phyloP scores from a whole-genome alignment of 2,113 vertebrate genomes.

The Astatoreochromis straeleni region DNA sequence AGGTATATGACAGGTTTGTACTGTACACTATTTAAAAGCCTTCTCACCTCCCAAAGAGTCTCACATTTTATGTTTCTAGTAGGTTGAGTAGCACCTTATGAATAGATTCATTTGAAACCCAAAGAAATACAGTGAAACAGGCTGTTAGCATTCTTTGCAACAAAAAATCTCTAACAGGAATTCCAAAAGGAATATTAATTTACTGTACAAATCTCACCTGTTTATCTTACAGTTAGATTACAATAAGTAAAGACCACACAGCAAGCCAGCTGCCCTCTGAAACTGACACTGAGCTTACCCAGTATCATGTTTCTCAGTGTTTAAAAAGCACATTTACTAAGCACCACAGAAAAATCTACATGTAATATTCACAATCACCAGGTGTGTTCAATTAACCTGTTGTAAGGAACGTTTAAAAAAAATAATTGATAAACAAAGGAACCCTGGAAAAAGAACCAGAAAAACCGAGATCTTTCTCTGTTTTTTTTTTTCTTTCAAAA shows the following conservation, averaged over 20 bases:
- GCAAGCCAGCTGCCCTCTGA: constrained; percentile 93
- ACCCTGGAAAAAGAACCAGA: constrained; percentile 40
- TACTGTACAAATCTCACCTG: constrained; percentile 92
- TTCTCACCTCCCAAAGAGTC: constrained; percentile 72
- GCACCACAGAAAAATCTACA: constrained; percentile 64
- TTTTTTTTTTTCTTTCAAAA: constrained; percentile 47
- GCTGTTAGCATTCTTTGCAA: constrained; percentile 80
- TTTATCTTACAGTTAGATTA: constrained; percentile 83
- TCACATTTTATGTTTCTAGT: constrained; percentile 90
- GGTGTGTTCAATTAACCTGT: constrained; percentile 50
- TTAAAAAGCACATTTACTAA: constrained; percentile 59
- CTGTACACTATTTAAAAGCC: constrained; percentile 84
- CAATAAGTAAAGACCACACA: constrained; percentile 84
- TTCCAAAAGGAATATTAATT: constrained; percentile 86
- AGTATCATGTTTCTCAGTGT: constrained; percentile 79
- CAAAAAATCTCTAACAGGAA: constrained; percentile 87
- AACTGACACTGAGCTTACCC: constrained; percentile 78
- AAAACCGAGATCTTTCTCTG: not conserved
- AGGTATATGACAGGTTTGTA: constrained; percentile 96
- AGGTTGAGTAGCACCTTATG: constrained; percentile 94
- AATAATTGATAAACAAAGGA: constrained; percentile 27
- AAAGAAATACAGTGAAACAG: constrained; percentile 73
- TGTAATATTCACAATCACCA: constrained; percentile 56
- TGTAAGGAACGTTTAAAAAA: constrained; percentile 45
- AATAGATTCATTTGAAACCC: constrained; percentile 84